Evolutionary conservation across 2,888 invertebrate genomes (phyloP).

Genomic region (Pteria penguin): DNA sequence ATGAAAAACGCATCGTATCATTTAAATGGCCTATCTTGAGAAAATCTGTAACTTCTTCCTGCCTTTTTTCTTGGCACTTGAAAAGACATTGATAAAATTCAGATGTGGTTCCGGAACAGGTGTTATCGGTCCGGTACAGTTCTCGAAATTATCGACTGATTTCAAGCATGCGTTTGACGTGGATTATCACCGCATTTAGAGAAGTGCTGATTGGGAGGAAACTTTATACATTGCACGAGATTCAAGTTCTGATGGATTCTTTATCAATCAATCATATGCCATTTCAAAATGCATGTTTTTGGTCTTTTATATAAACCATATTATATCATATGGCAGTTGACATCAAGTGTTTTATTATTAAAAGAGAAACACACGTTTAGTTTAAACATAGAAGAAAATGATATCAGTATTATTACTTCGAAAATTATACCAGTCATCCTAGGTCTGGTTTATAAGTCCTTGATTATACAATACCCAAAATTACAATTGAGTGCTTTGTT

Average conservation of each 20-base stretch:
- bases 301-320: background rate
- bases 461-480: too few relatives aligned
- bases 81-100: slow-evolving; percentile 12
- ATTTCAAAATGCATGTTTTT: background rate
- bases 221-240: slow-evolving; percentile 7
- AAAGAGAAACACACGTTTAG: too few relatives aligned
- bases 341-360: too few relatives aligned
- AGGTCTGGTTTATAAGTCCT: too few relatives aligned
- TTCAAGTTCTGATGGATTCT: background rate
- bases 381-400: too few relatives aligned
- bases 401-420: too few relatives aligned
- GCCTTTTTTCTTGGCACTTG: background rate
- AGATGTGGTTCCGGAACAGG: slow-evolving; percentile 17
- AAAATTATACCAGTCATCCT: too few relatives aligned
- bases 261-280: background rate
- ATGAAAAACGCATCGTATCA: too few relatives aligned
- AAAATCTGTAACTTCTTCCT: background rate
- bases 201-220: background rate
- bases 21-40: too few relatives aligned
- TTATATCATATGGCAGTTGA: too few relatives aligned
- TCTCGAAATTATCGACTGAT: background rate
- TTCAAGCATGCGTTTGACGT: slow-evolving; percentile 17
- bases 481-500: too few relatives aligned
- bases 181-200: background rate
- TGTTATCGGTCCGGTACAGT: background rate